phyloP scores from a whole-genome alignment of 2,113 vertebrate genomes.

The Electrona antarctica region DNA sequence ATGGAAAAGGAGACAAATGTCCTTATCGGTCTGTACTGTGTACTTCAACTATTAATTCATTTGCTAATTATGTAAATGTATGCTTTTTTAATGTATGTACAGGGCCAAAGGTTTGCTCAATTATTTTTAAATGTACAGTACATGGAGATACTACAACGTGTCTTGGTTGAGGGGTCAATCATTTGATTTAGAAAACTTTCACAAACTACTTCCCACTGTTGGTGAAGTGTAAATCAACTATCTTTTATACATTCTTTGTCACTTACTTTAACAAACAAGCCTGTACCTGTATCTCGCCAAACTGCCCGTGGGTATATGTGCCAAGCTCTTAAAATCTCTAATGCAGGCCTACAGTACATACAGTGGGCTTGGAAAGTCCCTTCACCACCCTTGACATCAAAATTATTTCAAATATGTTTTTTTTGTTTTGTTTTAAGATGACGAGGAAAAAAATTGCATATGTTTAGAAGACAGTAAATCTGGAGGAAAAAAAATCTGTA shows the following conservation, averaged over 20 bases:
- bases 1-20: no score
- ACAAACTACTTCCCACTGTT: slow-evolving; percentile 48
- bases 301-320: slow-evolving; percentile 27
- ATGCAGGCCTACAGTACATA: slow-evolving; percentile 7
- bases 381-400: slow-evolving; percentile 14
- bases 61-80: no score
- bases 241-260: slow-evolving; percentile 5
- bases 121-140: slow-evolving; percentile 22
- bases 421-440: slow-evolving; percentile 9
- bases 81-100: no score
- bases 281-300: slow-evolving; percentile 14
- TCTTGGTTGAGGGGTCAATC: no score
- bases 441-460: not conserved
- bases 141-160: not conserved
- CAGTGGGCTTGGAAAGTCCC: slow-evolving; percentile 31
- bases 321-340: slow-evolving; percentile 20
- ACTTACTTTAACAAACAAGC: slow-evolving; percentile 27
- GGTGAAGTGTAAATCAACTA: slow-evolving; percentile 26
- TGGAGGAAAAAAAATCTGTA: not conserved
- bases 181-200: slow-evolving; percentile 18
- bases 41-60: no score
- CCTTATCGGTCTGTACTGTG: no score
- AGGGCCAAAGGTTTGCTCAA: slow-evolving; percentile 15
- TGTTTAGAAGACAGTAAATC: not conserved
- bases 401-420: slow-evolving; percentile 31